A percentile compares a stretch with the other conserved stretches of the same genome.
phyloP scores from a whole-genome alignment of 1,140 invertebrate genomes.

The Cephus cinctus region DNA sequence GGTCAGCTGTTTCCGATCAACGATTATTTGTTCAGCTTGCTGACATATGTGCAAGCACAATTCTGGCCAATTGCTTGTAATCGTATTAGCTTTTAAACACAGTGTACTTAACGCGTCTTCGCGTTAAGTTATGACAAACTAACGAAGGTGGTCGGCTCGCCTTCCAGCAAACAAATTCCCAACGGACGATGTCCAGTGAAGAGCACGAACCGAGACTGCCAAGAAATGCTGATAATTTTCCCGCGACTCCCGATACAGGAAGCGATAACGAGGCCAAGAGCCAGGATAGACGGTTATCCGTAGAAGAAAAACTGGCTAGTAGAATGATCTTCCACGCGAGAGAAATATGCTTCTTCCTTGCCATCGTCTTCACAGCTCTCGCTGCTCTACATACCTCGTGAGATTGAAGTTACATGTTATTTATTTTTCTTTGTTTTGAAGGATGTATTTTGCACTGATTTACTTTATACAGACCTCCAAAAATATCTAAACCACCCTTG shows the following conservation, averaged over 20 bases:
- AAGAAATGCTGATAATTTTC: slow-evolving; percentile 41
- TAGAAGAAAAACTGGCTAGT: slow-evolving; percentile 33
- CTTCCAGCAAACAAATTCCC: too few species aligned
- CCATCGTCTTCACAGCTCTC: slow-evolving; percentile 49
- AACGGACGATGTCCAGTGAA: slow-evolving; percentile 38
- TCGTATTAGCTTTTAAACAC: too few species aligned
- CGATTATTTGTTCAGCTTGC: too few species aligned
- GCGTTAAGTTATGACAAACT: too few species aligned
- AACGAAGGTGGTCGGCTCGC: too few species aligned
- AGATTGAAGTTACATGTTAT: slow-evolving; percentile 34
- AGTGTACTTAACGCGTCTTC: too few species aligned
- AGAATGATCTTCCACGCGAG: slow-evolving; percentile 53
- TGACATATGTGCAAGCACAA: too few species aligned
- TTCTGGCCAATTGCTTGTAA: too few species aligned
- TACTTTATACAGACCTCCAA: slow-evolving; percentile 62
- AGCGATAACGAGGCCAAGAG: slow-evolving; percentile 45
- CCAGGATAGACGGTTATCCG: slow-evolving; percentile 19
- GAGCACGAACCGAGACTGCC: slow-evolving; percentile 23
- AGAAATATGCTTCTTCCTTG: slow-evolving; percentile 51
- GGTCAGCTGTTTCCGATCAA: slow-evolving; percentile 16
- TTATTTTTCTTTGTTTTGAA: neutral
- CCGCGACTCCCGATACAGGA: slow-evolving; percentile 28
- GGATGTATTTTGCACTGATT: slow-evolving; percentile 6
- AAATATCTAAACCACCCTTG: slow-evolving; percentile 64
- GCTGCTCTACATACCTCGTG: slow-evolving; percentile 56